Percentiles rank a stretch among this genome's conserved stretches.
Evolutionary conservation across 2,888 invertebrate species (phyloP).

Genomic region (Pyrrhosoma nymphula): DNA sequence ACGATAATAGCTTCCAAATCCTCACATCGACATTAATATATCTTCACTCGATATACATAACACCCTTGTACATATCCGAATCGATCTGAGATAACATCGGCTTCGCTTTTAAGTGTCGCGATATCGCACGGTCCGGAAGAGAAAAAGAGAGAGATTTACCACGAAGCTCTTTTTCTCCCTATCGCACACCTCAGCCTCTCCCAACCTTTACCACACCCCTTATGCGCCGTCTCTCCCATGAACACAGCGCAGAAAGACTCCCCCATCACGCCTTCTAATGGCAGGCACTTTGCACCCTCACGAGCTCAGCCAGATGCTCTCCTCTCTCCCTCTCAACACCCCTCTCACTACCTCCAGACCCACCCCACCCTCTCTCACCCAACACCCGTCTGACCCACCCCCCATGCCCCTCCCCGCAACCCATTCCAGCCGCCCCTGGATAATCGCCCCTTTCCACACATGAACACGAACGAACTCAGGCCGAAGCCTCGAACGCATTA

Average conservation of each 20-base stretch:
- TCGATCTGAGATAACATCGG: too few relatives aligned
- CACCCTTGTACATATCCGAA: too few relatives aligned
- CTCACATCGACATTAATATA: too few relatives aligned
- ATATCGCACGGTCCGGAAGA: not conserved
- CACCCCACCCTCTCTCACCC: not conserved
- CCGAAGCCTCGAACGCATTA: not conserved
- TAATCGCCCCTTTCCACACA: too few relatives aligned
- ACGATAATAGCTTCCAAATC: too few relatives aligned
- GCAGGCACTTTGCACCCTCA: slow-evolving; percentile 56
- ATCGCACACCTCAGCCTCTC: not conserved
- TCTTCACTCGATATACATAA: too few relatives aligned
- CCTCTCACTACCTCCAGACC: too few relatives aligned
- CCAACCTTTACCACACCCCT: not conserved
- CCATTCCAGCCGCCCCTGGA: not conserved
- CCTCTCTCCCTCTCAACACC: not conserved
- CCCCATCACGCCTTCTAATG: not conserved
- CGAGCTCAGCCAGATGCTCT: slow-evolving; percentile 51
- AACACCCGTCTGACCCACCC: not conserved
- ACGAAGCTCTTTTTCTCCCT: not conserved
- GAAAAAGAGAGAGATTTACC: not conserved
- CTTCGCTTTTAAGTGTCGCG: too few relatives aligned
- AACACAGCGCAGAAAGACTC: not conserved
- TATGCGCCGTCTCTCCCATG: not conserved
- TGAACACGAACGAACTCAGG: too few relatives aligned
- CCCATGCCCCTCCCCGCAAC: not conserved